phyloP scores from a whole-genome alignment of 2,113 vertebrate species.

The Corythornis vintsioides region DNA sequence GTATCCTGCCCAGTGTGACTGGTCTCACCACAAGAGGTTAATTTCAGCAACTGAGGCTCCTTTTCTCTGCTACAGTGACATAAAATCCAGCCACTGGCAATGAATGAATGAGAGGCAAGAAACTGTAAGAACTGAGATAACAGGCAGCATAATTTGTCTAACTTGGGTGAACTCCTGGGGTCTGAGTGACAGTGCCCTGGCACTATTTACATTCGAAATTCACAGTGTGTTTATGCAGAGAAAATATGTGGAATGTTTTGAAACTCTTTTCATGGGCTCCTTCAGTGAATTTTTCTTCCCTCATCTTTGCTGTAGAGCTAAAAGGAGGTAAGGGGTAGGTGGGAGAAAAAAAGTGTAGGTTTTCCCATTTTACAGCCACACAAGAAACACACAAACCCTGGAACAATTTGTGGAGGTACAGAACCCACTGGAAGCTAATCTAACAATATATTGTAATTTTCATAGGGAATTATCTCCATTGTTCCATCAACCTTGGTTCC shows the following conservation, averaged over 20 bases:
- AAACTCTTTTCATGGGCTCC: not conserved
- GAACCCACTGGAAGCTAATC: not conserved
- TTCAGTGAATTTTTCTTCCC: not conserved
- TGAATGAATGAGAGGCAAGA: slow-evolving; percentile 39
- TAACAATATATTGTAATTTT: not conserved
- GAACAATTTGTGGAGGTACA: not conserved
- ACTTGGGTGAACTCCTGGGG: slow-evolving; percentile 16
- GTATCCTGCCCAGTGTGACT: not conserved
- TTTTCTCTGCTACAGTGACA: not conserved
- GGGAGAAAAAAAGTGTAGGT: not conserved
- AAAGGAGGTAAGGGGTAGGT: not conserved
- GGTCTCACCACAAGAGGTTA: not conserved
- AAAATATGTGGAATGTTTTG: slow-evolving; percentile 18
- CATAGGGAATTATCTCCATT: not conserved
- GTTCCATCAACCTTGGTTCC: not conserved
- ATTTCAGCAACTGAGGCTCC: not conserved
- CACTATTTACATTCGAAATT: not conserved
- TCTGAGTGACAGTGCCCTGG: slow-evolving; percentile 41
- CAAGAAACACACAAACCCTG: not conserved
- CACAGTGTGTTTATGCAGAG: not conserved
- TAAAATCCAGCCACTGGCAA: slow-evolving; percentile 18
- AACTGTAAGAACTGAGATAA: slow-evolving; percentile 29
- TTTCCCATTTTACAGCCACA: not conserved
- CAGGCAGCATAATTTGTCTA: not conserved
- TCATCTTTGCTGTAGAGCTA: not conserved